These are phyloP conservation scores for Tachina grossa DNA, from an alignment of 2,888 invertebrate genomes.

Conservation along the genomic window DNA sequence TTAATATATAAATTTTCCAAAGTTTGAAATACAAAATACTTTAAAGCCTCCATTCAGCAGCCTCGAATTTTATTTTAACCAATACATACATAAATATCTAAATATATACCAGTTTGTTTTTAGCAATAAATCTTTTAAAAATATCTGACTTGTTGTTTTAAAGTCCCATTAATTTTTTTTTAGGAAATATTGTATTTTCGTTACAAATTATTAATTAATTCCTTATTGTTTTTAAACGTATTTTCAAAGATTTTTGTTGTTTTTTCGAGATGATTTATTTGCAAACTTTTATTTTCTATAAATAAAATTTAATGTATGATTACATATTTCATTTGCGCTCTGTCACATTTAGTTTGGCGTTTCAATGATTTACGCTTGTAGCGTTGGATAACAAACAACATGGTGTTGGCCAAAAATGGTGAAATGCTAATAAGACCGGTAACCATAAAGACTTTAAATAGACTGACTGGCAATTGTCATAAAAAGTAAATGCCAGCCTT, in stretches of 20 bases:
- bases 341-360: constrained; percentile 49
- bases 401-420: constrained; percentile 65
- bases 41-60: not conserved
- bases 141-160: not conserved
- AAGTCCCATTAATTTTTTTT: constrained; percentile 29
- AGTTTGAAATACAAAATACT: no score
- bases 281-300: constrained; percentile 7
- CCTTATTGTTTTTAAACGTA: constrained; percentile 31
- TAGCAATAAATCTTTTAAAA: no score
- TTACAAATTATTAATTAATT: constrained; percentile 52
- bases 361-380: constrained; percentile 66
- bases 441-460: constrained; percentile 59
- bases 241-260: not conserved
- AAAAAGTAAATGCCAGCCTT: constrained; percentile 17
- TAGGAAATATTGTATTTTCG: constrained; percentile 5
- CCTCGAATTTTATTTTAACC: not conserved
- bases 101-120: not conserved
- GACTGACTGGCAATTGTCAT: not conserved
- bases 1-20: not conserved
- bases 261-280: not conserved
- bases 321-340: constrained; percentile 32
- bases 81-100: not conserved
- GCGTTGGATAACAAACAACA: constrained; percentile 22
- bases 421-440: constrained; percentile 69
- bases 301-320: constrained; percentile 45